Evolutionary conservation across 2,797 vertebrate genomes (phyloP), one percentile per base, ranked within the genome.

Genomic region (Lacerta viridis): DNA sequence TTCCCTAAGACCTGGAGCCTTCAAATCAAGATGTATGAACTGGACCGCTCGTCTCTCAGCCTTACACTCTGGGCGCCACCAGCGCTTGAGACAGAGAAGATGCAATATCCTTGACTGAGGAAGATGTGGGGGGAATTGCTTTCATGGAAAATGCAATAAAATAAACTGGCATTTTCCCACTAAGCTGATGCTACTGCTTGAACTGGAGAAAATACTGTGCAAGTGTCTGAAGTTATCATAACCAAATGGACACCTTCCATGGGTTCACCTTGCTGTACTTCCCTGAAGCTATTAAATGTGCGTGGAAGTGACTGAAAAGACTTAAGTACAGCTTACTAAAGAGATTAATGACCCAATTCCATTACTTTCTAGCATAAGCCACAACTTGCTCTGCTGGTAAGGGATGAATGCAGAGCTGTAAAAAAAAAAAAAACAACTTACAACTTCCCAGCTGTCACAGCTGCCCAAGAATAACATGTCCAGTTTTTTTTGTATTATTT

Each of bases 341-440:
- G 88, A 85, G 59, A 74, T 55, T 82, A 94, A 39, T 50, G 29
- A 80, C 2, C 2, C 55, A 75, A n/a, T 90, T 89, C 68, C 50
- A 83, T 0, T 7, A 9, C 41, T 55, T 91, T 91, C 76, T 84
- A 89, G 64, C 79, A 91, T 80, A 89, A 39, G 11, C 83, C 87
- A 39, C 15, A 66, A 86, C 87, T 91, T 59, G 33, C 3, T 17
- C 0, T 1, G 25, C 61, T 69, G 23, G 84, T 25, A 89, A 89
- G 7, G 15, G 27, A 85, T 64, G n/a, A 66, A 13, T 74, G 29
- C 33, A 68, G 8, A 43, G 17, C 7, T 41, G 23, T 66, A 33
- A 33, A 33, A 33, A 33, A 33, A 72, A 41, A 69, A 72, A 83
- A 18, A 75, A 7, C 27, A 75, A 7, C 27, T 50, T 6, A 2